phyloP scores from a whole-genome alignment of 2,888 invertebrate genomes.

The Spilarctia lutea region DNA sequence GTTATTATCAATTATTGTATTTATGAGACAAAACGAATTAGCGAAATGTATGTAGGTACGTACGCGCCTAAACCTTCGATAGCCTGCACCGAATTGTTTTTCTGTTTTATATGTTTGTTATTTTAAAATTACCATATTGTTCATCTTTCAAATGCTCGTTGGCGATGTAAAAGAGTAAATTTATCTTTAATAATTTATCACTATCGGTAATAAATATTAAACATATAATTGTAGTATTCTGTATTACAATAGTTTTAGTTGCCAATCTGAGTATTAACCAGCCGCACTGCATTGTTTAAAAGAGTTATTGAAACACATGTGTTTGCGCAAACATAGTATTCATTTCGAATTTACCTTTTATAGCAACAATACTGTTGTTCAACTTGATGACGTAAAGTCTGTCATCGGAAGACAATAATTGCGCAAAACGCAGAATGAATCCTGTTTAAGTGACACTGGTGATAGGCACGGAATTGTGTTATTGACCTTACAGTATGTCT shows the following conservation, averaged over 20 bases:
- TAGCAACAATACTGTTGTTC: background rate
- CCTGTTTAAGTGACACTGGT: conserved; percentile 19
- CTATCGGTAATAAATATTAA: background rate
- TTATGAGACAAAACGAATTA: background rate
- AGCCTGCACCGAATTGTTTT: no score
- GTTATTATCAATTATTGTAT: background rate
- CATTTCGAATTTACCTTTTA: background rate
- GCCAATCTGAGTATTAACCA: background rate
- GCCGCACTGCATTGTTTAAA: background rate
- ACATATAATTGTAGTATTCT: no score
- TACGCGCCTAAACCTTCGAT: no score
- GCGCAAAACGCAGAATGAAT: conserved; percentile 27
- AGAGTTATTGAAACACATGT: background rate
- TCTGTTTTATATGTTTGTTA: no score
- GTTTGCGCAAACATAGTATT: background rate
- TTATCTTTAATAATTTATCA: background rate
- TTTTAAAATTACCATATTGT: background rate
- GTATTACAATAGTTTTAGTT: background rate
- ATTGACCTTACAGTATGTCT: conserved; percentile 1
- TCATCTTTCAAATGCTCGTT: background rate
- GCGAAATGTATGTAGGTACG: no score
- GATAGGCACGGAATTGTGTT: conserved; percentile 11
- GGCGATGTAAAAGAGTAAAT: background rate
- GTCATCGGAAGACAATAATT: conserved; percentile 39
- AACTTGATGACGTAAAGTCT: conserved; percentile 25